phyloP scores from a whole-genome alignment of 2,797 vertebrate species.

The Chromis chromis region DNA sequence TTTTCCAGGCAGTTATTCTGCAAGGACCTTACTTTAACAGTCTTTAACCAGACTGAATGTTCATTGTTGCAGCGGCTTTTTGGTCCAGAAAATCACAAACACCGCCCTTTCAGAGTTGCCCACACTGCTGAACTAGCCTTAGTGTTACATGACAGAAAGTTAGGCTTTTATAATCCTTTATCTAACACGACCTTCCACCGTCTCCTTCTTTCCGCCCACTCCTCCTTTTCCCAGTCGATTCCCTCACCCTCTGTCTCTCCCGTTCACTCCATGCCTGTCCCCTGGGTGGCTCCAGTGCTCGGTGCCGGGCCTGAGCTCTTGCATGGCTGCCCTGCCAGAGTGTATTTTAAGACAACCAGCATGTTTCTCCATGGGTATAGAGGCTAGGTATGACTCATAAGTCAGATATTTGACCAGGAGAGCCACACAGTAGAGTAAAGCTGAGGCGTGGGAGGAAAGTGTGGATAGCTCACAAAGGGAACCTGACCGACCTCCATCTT shows the following conservation, averaged over 20 bases:
- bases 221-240: constrained; percentile 65
- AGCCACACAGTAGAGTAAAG: constrained; percentile 75
- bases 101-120: constrained; percentile 49
- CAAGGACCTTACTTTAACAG: constrained; percentile 25
- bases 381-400: constrained; percentile 82
- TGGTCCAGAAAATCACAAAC: constrained; percentile 30
- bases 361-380: constrained; percentile 77
- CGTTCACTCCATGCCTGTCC: constrained; percentile 61
- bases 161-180: constrained; percentile 74
- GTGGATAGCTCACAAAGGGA: constrained; percentile 79
- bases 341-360: constrained; percentile 84
- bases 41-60: constrained; percentile 33
- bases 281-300: constrained; percentile 67
- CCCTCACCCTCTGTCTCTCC: constrained; percentile 64
- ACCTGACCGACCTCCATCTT: constrained; percentile 76
- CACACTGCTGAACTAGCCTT: constrained; percentile 53
- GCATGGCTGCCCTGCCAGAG: constrained; percentile 75
- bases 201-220: constrained; percentile 73
- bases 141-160: constrained; percentile 73
- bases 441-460: constrained; percentile 78
- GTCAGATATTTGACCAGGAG: constrained; percentile 84
- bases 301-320: constrained; percentile 60
- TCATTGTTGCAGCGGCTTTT: constrained; percentile 37
- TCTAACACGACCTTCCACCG: constrained; percentile 68
- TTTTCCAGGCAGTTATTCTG: constrained; percentile 26